Conservation (phyloP, 2,888 invertebrate species). For the Augochlorella aurata region DNA sequence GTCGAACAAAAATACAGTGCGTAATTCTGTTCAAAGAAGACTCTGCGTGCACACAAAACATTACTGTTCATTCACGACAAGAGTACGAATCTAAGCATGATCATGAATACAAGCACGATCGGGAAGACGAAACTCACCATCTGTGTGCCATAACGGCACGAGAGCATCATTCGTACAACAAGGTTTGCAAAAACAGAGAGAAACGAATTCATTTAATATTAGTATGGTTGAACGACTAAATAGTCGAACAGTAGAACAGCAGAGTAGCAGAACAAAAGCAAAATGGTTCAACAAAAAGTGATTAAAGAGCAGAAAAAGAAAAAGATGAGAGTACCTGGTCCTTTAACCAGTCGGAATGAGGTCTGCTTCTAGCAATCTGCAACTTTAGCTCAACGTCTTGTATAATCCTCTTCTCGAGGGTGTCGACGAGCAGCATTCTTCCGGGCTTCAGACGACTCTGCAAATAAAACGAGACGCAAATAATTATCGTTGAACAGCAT, state of each 20-base stretch:
- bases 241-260: neutral
- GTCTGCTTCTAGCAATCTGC: constrained; percentile 92
- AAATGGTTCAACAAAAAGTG: neutral
- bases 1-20: neutral
- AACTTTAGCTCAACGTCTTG: constrained; percentile 96
- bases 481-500: constrained; percentile 70
- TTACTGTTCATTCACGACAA: neutral
- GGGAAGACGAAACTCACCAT: constrained; percentile 80
- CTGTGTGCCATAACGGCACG: constrained; percentile 76
- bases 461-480: constrained; percentile 76
- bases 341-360: constrained; percentile 94
- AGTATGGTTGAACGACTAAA: neutral
- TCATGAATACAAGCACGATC: constrained; percentile 30
- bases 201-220: constrained; percentile 28
- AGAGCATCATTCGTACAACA: constrained; percentile 77
- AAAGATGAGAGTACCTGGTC: constrained; percentile 87
- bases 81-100: neutral
- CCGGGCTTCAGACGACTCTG: constrained; percentile 98
- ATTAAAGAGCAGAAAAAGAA: neutral
- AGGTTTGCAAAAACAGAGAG: constrained; percentile 76
- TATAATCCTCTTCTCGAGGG: constrained; percentile 93
- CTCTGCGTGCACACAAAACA: neutral
- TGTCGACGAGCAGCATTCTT: constrained; percentile 98
- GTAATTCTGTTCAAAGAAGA: neutral
- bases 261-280: neutral